These are phyloP conservation scores for Harpegnathos saltator DNA, from an alignment of 1,140 invertebrate species.

Conservation along the genomic window DNA sequence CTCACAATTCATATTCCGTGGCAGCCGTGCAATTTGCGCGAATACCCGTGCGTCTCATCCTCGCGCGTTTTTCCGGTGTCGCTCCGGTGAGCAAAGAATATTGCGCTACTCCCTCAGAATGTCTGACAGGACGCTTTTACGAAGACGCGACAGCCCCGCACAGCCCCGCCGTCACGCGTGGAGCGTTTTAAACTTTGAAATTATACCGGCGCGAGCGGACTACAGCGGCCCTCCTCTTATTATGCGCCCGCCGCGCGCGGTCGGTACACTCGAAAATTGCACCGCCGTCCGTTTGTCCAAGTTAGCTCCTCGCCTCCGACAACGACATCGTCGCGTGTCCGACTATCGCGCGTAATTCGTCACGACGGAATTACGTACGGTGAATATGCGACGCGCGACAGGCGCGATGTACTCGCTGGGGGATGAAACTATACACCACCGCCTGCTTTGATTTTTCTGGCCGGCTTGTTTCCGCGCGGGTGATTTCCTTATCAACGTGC, in stretches of 20 bases:
- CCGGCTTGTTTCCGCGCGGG: neutral
- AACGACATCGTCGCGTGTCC: conserved; percentile 12
- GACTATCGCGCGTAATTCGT: conserved; percentile 9
- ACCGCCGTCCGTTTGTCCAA: conserved; percentile 37
- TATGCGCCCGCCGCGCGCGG: conserved; percentile 37
- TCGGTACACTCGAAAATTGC: conserved; percentile 48
- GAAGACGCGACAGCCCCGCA: conserved; percentile 44
- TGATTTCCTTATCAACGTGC: neutral
- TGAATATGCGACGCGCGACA: neutral
- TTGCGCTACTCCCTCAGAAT: conserved; percentile 53
- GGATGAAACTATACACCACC: neutral
- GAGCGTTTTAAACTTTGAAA: conserved; percentile 61
- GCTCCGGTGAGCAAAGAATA: conserved; percentile 52
- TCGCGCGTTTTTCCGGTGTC: conserved; percentile 32
- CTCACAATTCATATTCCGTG: conserved; percentile 61
- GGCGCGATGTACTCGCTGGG: neutral
- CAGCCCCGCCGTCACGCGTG: conserved; percentile 25
- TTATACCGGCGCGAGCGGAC: conserved; percentile 36
- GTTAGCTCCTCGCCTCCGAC: conserved; percentile 22
- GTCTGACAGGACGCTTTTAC: conserved; percentile 30
- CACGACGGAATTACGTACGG: neutral
- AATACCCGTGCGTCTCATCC: conserved; percentile 55
- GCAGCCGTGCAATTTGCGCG: conserved; percentile 52
- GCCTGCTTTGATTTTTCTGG: neutral
- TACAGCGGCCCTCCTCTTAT: conserved; percentile 10